Base-by-base conservation (phyloP, 2,113 vertebrate species). In the Uropsilus gracilis region DNA sequence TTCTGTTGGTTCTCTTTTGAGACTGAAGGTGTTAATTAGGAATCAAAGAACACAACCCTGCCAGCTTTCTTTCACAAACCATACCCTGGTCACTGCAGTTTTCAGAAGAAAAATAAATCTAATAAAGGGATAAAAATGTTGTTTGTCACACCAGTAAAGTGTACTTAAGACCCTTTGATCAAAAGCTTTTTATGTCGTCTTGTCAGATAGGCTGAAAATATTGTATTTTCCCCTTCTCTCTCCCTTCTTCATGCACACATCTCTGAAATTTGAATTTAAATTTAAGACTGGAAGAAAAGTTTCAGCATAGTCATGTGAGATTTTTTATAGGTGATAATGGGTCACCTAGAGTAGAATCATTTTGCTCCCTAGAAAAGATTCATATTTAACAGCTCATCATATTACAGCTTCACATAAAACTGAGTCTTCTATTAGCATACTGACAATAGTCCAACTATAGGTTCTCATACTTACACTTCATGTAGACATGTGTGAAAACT, bases 1-100 rank as follows among this genome's bases (percentile, higher is more conserved):
- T 98, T 98, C 98, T 98, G 97, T 98, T 98, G 97, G 97, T 98
- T 97, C 98, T 98, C 98, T 98, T 98, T 98, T 98, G 97, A 98
- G 98, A 98, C 97, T 96, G 97, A 98, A 98, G 98, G 98, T 99
- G 98, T 99, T 99, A 99, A 99, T 99, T 99, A 98, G 98, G 98
- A 98, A 98, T 98, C 98, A 98, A 98, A 98, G 98, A 98, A 98
- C 98, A 98, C 98, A 97, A 98, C 95, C 97, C 98, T 98, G 97
- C 98, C 98, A 98, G 98, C 93, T 98, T 98, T 98, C 98, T 98
- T 98, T 98, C 97, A 98, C 95, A 93, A 98, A 97, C 97, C 98
- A 97, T 97, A 97, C 97, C 98, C 96, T 98, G 97, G 97, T 98
- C 97, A 98, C 97, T 98, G 96, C 98, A 98, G 97, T 98, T 98